Conservation (phyloP, 2,797 vertebrate genomes). For the Urocyon cinereoargenteus region DNA sequence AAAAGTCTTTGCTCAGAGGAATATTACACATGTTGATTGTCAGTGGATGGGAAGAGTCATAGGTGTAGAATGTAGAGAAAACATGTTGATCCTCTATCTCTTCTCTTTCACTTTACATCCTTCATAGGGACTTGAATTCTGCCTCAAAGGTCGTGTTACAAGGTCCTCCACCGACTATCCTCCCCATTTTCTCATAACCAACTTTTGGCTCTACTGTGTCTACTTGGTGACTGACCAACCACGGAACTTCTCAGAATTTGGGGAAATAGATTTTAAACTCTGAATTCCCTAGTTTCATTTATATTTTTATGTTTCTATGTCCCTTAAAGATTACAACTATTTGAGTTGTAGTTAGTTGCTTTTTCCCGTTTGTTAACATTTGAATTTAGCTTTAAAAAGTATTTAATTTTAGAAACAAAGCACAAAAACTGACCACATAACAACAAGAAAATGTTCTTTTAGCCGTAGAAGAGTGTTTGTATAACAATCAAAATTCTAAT, state of each 20-base stretch:
- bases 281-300: background rate
- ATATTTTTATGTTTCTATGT: background rate
- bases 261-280: background rate
- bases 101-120: background rate
- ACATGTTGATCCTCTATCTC: background rate
- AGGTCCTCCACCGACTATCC: rapidly evolving
- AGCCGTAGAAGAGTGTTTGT: background rate
- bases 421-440: background rate
- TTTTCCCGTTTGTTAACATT: background rate
- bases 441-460: background rate
- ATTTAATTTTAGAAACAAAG: background rate
- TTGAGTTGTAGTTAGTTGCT: background rate
- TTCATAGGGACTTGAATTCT: background rate
- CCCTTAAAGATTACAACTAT: background rate
- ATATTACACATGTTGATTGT: background rate
- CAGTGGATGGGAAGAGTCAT: background rate
- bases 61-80: background rate
- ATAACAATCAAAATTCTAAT: background rate
- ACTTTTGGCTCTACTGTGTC: background rate
- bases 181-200: background rate
- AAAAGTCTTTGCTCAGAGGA: background rate
- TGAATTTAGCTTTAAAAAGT: background rate
- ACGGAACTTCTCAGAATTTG: background rate
- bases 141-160: background rate
- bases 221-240: background rate